Evolutionary conservation across 1,140 invertebrate species (phyloP).

Genomic region (Papilio machaon): DNA sequence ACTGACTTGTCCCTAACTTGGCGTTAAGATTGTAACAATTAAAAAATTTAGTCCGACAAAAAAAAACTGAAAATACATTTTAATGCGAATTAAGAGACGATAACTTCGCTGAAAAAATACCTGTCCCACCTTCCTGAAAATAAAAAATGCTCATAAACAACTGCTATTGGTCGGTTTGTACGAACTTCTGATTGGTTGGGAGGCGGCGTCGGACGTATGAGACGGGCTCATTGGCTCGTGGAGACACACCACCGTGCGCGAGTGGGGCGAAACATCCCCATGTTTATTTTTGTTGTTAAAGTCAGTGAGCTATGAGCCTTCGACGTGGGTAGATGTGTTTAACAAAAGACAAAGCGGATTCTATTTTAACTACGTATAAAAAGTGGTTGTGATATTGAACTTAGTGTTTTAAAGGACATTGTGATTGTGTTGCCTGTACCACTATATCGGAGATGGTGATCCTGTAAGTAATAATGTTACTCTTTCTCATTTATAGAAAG

Average conservation of each 20-base stretch:
- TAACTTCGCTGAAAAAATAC: conserved; percentile 54
- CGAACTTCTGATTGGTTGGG: conserved; percentile 56
- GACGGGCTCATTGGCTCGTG: conserved; percentile 52
- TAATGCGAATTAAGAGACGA: conserved; percentile 34
- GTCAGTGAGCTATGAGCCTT: conserved; percentile 73
- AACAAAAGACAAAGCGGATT: conserved; percentile 1
- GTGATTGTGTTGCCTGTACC: conserved; percentile 52
- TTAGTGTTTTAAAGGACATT: conserved; percentile 48
- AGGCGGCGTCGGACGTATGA: conserved; percentile 54
- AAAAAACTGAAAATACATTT: background rate
- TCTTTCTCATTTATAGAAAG: conserved; percentile 19
- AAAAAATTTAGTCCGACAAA: background rate
- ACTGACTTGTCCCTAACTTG: too few species aligned
- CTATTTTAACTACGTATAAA: conserved; percentile 18
- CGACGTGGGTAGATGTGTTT: conserved; percentile 47
- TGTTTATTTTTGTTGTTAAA: conserved; percentile 79
- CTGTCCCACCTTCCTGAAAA: conserved; percentile 66
- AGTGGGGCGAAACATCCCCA: conserved; percentile 70
- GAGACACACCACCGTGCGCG: conserved; percentile 47
- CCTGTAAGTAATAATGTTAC: conserved; percentile 67
- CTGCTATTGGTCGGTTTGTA: conserved; percentile 54
- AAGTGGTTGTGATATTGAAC: conserved; percentile 44
- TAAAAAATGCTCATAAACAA: conserved; percentile 49
- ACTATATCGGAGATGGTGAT: conserved; percentile 74
- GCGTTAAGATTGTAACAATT: too few species aligned